A percentile compares a stretch with the other conserved stretches of the same genome.
These are phyloP conservation scores for Melanotaenia duboulayi DNA, from an alignment of 2,113 vertebrate species.

Conservation along the genomic window DNA sequence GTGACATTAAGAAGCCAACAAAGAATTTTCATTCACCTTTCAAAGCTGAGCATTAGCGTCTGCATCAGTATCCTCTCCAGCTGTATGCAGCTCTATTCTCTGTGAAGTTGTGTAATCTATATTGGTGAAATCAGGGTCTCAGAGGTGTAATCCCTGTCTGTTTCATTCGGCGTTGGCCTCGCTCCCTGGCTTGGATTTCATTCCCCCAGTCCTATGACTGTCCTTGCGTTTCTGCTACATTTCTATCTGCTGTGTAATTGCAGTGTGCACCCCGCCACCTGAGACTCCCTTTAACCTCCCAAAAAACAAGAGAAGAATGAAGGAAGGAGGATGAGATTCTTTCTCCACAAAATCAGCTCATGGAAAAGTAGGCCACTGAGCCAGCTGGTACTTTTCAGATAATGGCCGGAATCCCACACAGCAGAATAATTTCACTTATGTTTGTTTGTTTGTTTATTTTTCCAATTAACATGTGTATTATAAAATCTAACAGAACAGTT, in stretches of 20 bases:
- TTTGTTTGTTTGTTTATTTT: no score
- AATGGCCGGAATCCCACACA: neutral
- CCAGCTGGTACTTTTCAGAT: slow-evolving; percentile 14
- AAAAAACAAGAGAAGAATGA: slow-evolving; percentile 32
- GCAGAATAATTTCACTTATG: neutral
- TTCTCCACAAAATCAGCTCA: slow-evolving; percentile 40
- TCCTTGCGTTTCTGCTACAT: slow-evolving; percentile 53
- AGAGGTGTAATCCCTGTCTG: slow-evolving; percentile 19
- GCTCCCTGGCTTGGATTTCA: slow-evolving; percentile 45
- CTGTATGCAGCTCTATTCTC: neutral
- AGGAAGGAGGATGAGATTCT: slow-evolving; percentile 43
- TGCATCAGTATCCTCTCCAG: neutral
- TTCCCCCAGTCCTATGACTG: slow-evolving; percentile 37
- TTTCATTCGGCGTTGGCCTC: slow-evolving; percentile 33
- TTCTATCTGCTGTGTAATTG: slow-evolving; percentile 79
- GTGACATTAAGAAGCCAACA: slow-evolving; percentile 17
- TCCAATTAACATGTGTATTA: neutral
- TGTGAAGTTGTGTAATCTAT: slow-evolving; percentile 9
- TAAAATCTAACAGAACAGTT: neutral
- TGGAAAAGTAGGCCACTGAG: slow-evolving; percentile 54
- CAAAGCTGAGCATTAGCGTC: neutral
- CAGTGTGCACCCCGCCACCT: slow-evolving; percentile 74
- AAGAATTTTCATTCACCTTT: slow-evolving; percentile 11
- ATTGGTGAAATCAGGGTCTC: slow-evolving; percentile 14
- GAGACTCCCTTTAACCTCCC: slow-evolving; percentile 72